Conservation (phyloP, 2,797 vertebrate species). For the Pangasius mekongensis region DNA sequence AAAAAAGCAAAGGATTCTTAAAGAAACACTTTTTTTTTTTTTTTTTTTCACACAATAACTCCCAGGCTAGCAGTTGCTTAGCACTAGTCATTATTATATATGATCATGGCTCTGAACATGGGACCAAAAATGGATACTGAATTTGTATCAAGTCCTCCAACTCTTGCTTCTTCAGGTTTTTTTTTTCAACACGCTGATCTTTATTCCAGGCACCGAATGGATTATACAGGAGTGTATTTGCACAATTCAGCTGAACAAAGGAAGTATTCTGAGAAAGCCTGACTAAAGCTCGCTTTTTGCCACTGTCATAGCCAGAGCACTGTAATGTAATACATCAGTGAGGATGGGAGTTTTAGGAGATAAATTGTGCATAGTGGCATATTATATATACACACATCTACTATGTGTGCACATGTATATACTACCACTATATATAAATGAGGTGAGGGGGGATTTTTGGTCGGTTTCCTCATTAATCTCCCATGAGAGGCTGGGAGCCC, state of each 20-base stretch:
- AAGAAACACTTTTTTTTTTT: not conserved
- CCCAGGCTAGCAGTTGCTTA: constrained; percentile 36
- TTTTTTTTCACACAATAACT: constrained; percentile 6
- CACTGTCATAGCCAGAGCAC: constrained; percentile 40
- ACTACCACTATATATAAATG: constrained; percentile 58
- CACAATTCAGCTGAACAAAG: constrained; percentile 64
- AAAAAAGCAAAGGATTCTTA: constrained; percentile 17
- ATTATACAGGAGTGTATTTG: constrained; percentile 69
- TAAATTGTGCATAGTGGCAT: constrained; percentile 20
- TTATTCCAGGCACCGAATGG: constrained; percentile 75
- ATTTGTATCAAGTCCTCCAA: constrained; percentile 70
- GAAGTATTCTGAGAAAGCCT: constrained; percentile 66
- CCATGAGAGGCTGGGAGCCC: constrained; percentile 71
- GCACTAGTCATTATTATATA: constrained; percentile 43
- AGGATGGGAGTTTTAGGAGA: constrained; percentile 31
- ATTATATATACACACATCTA: constrained; percentile 40
- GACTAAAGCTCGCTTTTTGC: constrained; percentile 40
- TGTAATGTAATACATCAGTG: constrained; percentile 44
- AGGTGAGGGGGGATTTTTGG: constrained; percentile 61
- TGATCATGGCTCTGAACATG: constrained; percentile 49
- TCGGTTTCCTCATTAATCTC: constrained; percentile 75
- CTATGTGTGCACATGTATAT: constrained; percentile 34
- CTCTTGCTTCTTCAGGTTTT: constrained; percentile 47
- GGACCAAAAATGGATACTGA: constrained; percentile 46
- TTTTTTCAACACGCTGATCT: constrained; percentile 64